Percentiles rank a stretch among this genome's conserved stretches.
These are phyloP conservation scores for Ypsolopha sequella DNA, from an alignment of 2,888 invertebrate genomes.

Conservation along the genomic window DNA sequence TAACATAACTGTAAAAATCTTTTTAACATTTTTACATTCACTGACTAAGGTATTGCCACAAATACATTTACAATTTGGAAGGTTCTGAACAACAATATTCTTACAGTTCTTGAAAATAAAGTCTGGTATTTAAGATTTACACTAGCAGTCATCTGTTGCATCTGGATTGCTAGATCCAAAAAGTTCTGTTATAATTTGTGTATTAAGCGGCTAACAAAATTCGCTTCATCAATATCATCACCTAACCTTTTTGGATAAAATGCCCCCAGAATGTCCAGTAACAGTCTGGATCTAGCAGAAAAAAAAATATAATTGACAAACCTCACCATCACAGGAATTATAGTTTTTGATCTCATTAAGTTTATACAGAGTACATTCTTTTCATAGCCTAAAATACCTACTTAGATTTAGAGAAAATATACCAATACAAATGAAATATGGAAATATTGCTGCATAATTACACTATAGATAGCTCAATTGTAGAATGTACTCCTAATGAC, in stretches of 20 bases:
- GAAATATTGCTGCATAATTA: not conserved
- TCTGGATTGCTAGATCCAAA: too few relatives aligned
- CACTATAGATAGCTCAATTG: not conserved
- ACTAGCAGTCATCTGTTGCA: too few relatives aligned
- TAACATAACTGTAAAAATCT: too few relatives aligned
- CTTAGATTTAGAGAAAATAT: constrained; percentile 1
- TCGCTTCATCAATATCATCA: too few relatives aligned
- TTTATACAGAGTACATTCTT: constrained; percentile 1
- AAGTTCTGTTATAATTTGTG: too few relatives aligned
- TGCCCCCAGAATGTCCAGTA: not conserved
- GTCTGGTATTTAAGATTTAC: too few relatives aligned
- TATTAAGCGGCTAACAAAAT: too few relatives aligned
- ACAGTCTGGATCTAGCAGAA: not conserved
- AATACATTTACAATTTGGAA: constrained; percentile 6
- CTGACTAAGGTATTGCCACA: too few relatives aligned
- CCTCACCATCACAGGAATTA: not conserved
- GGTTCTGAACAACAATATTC: constrained; percentile 16
- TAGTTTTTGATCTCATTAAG: not conserved
- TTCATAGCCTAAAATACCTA: not conserved
- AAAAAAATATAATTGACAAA: constrained; percentile 1
- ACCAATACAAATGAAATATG: not conserved
- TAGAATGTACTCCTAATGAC: constrained; percentile 3
- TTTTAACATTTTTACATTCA: too few relatives aligned
- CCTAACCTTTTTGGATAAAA: not conserved
- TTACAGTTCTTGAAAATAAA: too few relatives aligned